Evolutionary conservation across 2,113 vertebrate species (phyloP), one percentile per base, ranked within the genome.

Genomic region (Typhlomys cinereus): DNA sequence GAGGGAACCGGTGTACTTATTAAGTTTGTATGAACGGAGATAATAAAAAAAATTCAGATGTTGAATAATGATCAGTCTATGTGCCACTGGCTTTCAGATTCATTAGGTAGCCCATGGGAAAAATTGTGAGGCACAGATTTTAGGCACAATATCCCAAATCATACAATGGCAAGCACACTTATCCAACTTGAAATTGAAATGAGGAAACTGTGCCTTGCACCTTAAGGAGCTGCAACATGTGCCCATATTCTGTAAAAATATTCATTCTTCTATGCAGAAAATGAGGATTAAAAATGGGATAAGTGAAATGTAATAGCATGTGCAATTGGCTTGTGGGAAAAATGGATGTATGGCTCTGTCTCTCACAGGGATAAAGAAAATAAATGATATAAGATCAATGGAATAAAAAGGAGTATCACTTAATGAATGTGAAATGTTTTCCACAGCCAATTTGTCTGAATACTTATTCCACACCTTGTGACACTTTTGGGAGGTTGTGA

Each of bases 131-230:
- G 67, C 2, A 44, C 0, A 88, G 31, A 50, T 64, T 41, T 61
- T 59, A 59, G 31, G 48, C 1, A 85, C 44, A 74, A 70, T 69
- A 66, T 34, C 74, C 54, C 70, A 83, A 85, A 70, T 11, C 79
- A 8, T 93, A 64, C 92, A 89, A 82, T 64, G 50, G 21, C 86
- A 89, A 80, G 64, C 36, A 79, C 13, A 80, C n/a, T 10, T 80
- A 27, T 12, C 88, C 17, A 71, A 50, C 7, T 61, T 67, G 59
- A 94, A 87, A n/a, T 31, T 71, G 27, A 94, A 91, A 74, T 67
- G 34, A 66, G 44, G 41, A 74, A 23, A 52, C 20, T 36, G 9
- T 44, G 29, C 13, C 50, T 86, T 81, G 89, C 10, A 50, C 7
- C 23, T 54, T 80, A 75, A 57, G 39, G 91, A 18, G 62, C 15